Percentiles rank a stretch among this genome's conserved stretches.
Conservation (phyloP, 2,888 invertebrate species). For the Fragum whitleyi region DNA sequence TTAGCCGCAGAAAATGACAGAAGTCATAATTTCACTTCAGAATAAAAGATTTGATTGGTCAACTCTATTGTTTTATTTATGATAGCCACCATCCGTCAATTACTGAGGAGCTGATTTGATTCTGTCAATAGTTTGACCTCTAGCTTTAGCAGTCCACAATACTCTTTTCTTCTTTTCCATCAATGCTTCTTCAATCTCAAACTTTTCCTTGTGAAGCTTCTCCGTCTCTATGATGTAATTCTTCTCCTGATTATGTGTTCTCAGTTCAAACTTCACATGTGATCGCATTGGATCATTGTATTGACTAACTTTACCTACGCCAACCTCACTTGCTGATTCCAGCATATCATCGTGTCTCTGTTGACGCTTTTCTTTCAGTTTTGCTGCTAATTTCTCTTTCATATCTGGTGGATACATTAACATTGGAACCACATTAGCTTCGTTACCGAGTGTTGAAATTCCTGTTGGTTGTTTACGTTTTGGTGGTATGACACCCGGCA, state of each 20-base stretch:
- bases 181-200: constrained; percentile 67
- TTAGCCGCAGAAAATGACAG: too few species aligned
- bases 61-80: too few species aligned
- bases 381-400: constrained; percentile 72
- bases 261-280: constrained; percentile 81
- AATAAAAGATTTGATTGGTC: too few species aligned
- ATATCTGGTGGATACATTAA: constrained; percentile 81
- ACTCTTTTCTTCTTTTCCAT: constrained; percentile 75
- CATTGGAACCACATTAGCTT: constrained; percentile 80
- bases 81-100: too few species aligned
- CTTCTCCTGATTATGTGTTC: constrained; percentile 81
- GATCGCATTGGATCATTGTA: constrained; percentile 81
- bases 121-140: constrained; percentile 50
- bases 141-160: constrained; percentile 79
- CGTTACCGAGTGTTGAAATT: constrained; percentile 72
- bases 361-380: constrained; percentile 68
- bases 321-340: constrained; percentile 67
- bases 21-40: too few species aligned
- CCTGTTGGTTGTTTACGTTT: constrained; percentile 59
- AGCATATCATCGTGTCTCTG: constrained; percentile 62
- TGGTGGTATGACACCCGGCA: constrained; percentile 69
- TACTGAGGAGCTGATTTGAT: constrained; percentile 45
- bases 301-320: constrained; percentile 77
- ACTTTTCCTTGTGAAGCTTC: constrained; percentile 66
- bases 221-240: constrained; percentile 74